A percentile compares a stretch with the other conserved stretches of the same genome.
These are phyloP conservation scores for Ptiloglossa arizonensis DNA, from an alignment of 1,140 invertebrate species.

Conservation along the genomic window DNA sequence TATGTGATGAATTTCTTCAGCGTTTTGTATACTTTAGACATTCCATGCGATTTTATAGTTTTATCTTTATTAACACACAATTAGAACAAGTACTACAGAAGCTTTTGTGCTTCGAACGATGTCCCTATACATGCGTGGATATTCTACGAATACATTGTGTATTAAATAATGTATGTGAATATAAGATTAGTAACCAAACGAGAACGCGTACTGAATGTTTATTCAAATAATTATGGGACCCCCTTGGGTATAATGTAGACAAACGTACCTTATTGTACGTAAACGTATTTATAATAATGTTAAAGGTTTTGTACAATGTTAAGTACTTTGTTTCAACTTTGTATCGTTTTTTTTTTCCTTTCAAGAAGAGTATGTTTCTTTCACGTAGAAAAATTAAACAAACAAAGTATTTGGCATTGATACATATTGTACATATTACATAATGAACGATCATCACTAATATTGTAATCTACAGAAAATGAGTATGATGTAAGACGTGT, in stretches of 20 bases:
- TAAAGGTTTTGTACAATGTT: slow-evolving; percentile 43
- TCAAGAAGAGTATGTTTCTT: slow-evolving; percentile 19
- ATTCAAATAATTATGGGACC: slow-evolving; percentile 25
- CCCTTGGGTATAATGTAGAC: slow-evolving; percentile 46
- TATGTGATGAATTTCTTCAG: slow-evolving; percentile 46
- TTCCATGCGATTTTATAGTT: slow-evolving; percentile 43
- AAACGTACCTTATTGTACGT: slow-evolving; percentile 53
- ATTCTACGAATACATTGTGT: slow-evolving; percentile 35
- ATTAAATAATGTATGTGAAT: slow-evolving; percentile 55
- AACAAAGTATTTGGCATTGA: slow-evolving; percentile 53
- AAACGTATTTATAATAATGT: slow-evolving; percentile 69
- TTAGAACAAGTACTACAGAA: slow-evolving; percentile 6
- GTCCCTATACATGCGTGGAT: slow-evolving; percentile 32
- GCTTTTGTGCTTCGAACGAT: slow-evolving; percentile 5
- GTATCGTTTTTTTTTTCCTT: slow-evolving; percentile 5
- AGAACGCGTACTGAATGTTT: slow-evolving; percentile 39
- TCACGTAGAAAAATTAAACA: slow-evolving; percentile 8
- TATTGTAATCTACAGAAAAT: slow-evolving; percentile 51
- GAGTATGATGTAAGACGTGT: slow-evolving; percentile 43
- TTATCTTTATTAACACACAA: slow-evolving; percentile 31
- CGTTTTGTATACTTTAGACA: slow-evolving; percentile 41
- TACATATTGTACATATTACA: slow-evolving; percentile 57
- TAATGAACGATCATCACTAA: slow-evolving; percentile 26
- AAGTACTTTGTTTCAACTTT: slow-evolving; percentile 50
- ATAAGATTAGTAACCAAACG: slow-evolving; percentile 46